A percentile compares a stretch with the other conserved stretches of the same genome.
Conservation (phyloP, 2,888 invertebrate genomes). For the Adelphocoris suturalis region DNA sequence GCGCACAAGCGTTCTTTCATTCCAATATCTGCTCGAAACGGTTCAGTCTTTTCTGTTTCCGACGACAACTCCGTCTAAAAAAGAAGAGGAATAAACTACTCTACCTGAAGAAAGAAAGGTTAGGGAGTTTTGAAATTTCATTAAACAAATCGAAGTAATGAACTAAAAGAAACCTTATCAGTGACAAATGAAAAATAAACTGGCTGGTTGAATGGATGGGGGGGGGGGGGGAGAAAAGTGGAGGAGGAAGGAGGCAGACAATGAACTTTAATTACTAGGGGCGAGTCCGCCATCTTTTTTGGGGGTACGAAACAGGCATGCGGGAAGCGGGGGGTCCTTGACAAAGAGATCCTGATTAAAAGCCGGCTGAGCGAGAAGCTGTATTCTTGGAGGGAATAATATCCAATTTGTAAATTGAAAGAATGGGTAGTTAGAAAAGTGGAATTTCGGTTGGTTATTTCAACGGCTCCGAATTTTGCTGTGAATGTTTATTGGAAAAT, state of each 20-base stretch:
- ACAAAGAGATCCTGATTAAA: slow-evolving; percentile 8
- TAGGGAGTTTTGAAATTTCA: background rate
- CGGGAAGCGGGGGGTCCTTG: background rate
- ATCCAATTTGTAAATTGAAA: too few species aligned
- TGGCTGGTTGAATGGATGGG: background rate
- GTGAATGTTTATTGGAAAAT: too few species aligned
- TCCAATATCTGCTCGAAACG: background rate
- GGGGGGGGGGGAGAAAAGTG: background rate
- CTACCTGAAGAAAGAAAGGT: background rate
- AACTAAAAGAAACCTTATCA: slow-evolving; percentile 36
- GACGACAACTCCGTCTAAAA: background rate
- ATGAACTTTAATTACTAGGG: slow-evolving; percentile 18
- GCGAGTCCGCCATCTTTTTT: slow-evolving; percentile 11
- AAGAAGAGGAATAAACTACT: background rate
- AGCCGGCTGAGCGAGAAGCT: background rate
- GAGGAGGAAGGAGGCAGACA: background rate
- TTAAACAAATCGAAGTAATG: slow-evolving; percentile 39
- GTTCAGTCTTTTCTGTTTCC: background rate
- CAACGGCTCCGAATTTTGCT: too few species aligned
- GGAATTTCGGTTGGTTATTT: too few species aligned
- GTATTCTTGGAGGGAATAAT: too few species aligned
- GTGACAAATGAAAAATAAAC: slow-evolving; percentile 30
- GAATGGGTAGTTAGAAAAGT: too few species aligned
- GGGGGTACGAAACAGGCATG: background rate
- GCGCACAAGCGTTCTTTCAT: background rate